phyloP scores from a whole-genome alignment of 35 echinoderm and acorn worm genomes.

The Patiria miniata region DNA sequence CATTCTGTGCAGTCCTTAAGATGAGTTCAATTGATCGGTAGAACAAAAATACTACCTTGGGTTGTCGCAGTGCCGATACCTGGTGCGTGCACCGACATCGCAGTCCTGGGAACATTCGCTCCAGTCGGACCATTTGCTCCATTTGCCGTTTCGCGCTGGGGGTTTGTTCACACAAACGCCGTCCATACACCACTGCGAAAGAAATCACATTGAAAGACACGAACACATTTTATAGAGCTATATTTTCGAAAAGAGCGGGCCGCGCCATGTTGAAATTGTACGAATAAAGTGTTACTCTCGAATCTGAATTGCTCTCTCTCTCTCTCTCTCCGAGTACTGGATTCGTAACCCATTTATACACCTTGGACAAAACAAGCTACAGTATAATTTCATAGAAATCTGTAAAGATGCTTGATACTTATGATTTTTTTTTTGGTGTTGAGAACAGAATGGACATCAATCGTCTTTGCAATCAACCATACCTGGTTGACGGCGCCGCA shows the following conservation, averaged over 20 bases:
- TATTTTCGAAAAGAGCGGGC: not conserved
- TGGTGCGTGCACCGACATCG: slow-evolving; percentile 60
- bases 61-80: slow-evolving; percentile 72
- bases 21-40: too few relatives aligned
- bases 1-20: too few relatives aligned
- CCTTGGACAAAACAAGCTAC: not conserved
- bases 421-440: not conserved
- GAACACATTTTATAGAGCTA: not conserved
- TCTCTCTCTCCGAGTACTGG: not conserved
- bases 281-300: too few relatives aligned
- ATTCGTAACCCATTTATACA: too few relatives aligned
- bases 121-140: slow-evolving; percentile 69
- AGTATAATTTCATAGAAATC: not conserved
- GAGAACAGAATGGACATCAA: not conserved
- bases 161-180: slow-evolving; percentile 64
- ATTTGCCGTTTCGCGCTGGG: slow-evolving; percentile 48
- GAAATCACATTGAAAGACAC: too few relatives aligned
- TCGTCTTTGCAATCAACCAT: not conserved
- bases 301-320: too few relatives aligned
- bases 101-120: slow-evolving; percentile 62
- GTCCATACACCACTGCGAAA: slow-evolving; percentile 78
- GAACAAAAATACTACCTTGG: slow-evolving; percentile 42
- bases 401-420: not conserved
- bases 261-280: too few relatives aligned
- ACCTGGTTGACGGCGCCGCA: not conserved